Evolutionary conservation across 2,797 vertebrate species (phyloP).

Genomic region (Enteromius fasciolatus): DNA sequence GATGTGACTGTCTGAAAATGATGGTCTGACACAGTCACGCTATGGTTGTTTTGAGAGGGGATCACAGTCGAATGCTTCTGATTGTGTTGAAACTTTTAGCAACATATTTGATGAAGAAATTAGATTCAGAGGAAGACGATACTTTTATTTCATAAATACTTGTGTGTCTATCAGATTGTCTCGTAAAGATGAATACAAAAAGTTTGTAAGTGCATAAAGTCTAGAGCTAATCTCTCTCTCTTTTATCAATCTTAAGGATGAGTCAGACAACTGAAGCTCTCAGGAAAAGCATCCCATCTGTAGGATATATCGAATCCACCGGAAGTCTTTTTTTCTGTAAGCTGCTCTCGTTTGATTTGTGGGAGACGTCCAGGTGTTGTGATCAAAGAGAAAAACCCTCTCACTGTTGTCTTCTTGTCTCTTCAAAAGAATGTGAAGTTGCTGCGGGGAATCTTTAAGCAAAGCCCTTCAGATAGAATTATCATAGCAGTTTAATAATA

Average conservation of each 20-base stretch:
- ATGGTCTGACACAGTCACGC: slow-evolving; percentile 16
- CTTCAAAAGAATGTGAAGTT: not conserved
- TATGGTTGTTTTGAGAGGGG: not conserved
- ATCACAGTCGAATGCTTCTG: not conserved
- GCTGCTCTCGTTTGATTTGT: slow-evolving; percentile 15
- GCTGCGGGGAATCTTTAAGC: not conserved
- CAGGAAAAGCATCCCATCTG: not conserved
- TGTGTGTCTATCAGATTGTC: not conserved
- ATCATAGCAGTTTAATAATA: not conserved
- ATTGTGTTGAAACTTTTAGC: slow-evolving; percentile 8
- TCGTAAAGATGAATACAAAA: not conserved
- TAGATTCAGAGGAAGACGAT: slow-evolving; percentile 3
- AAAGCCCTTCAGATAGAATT: not conserved
- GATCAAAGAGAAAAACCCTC: slow-evolving; percentile 30
- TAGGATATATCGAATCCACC: slow-evolving; percentile 7
- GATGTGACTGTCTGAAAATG: slow-evolving; percentile 9
- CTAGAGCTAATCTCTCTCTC: not conserved
- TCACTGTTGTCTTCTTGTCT: slow-evolving; percentile 6
- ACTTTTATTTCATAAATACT: not conserved
- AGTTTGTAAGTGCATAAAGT: not conserved
- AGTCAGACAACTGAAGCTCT: slow-evolving; percentile 1
- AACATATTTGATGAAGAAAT: not conserved
- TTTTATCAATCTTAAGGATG: not conserved
- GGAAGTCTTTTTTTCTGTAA: not conserved
- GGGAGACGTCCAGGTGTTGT: slow-evolving; percentile 21